Conservation (phyloP, 2,888 invertebrate species). For the Copidosoma aretas region DNA sequence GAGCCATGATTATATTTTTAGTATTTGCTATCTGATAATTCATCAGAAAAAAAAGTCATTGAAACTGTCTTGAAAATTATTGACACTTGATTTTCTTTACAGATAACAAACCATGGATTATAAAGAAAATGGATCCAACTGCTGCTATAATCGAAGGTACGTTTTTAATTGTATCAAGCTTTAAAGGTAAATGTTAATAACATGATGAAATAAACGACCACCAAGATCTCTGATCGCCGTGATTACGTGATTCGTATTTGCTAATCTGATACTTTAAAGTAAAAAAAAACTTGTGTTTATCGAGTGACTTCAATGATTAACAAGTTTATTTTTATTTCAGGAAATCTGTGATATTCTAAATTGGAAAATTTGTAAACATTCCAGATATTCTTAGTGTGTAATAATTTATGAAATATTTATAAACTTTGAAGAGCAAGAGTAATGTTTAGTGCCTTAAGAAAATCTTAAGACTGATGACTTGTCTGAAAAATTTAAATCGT, state of each 20-base stretch:
- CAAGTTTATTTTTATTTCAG: not conserved
- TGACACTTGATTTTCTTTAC: not conserved
- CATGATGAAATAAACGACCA: constrained; percentile 33
- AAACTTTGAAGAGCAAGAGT: not conserved
- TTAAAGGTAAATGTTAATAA: not conserved
- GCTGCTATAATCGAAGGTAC: not conserved
- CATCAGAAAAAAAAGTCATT: not conserved
- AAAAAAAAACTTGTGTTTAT: constrained; percentile 2
- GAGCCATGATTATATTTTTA: constrained; percentile 25
- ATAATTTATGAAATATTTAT: not conserved
- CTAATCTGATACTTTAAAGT: constrained; percentile 23
- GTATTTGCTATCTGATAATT: constrained; percentile 30
- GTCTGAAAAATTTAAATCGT: constrained; percentile 14
- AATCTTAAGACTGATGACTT: not conserved
- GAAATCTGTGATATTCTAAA: not conserved
- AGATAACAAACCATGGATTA: not conserved
- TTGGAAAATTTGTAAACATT: not conserved
- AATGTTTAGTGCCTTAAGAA: not conserved
- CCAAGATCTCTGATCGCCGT: constrained; percentile 33
- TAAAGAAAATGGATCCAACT: not conserved
- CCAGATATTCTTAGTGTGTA: not conserved
- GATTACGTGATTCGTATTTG: constrained; percentile 35
- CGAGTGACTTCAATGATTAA: not conserved
- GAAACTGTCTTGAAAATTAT: not conserved
- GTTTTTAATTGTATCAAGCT: not conserved